Percentiles rank a stretch among this genome's conserved stretches.
These are phyloP conservation scores for Drosophila cracens DNA, from an alignment of 2,888 invertebrate genomes.

Conservation along the genomic window DNA sequence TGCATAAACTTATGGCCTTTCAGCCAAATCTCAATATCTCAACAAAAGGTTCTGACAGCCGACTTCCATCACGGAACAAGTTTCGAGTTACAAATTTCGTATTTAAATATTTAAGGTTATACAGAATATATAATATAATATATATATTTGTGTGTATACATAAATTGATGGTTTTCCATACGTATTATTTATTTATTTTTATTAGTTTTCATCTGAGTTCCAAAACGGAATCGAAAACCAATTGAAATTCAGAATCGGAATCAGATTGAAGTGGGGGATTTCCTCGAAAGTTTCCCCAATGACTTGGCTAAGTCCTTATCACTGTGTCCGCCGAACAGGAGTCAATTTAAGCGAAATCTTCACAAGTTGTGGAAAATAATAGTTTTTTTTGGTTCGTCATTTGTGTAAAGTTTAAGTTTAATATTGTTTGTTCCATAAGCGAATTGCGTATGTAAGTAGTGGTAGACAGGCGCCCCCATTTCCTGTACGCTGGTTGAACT, in stretches of 20 bases:
- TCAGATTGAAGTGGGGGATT: not conserved
- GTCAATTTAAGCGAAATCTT: not conserved
- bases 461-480: not conserved
- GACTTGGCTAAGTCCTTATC: not conserved
- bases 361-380: not conserved
- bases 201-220: not conserved
- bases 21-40: slow-evolving; percentile 40
- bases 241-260: not conserved
- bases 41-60: slow-evolving; percentile 5
- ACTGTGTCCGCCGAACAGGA: not conserved
- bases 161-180: not conserved
- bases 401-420: fast-evolving
- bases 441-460: not conserved
- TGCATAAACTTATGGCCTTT: slow-evolving; percentile 54
- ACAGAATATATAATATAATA: too few species aligned
- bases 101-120: not conserved
- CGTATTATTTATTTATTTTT: not conserved
- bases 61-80: slow-evolving; percentile 7
- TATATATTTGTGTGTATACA: not conserved
- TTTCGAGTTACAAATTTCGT: not conserved
- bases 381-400: not conserved
- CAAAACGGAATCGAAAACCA: not conserved
- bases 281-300: not conserved
- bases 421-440: not conserved
- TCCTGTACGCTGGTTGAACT: slow-evolving; percentile 1